These are phyloP conservation scores for Bolinopsis microptera DNA, from an alignment of 37 sponge, comb jelly and placozoan species.

Conservation along the genomic window DNA sequence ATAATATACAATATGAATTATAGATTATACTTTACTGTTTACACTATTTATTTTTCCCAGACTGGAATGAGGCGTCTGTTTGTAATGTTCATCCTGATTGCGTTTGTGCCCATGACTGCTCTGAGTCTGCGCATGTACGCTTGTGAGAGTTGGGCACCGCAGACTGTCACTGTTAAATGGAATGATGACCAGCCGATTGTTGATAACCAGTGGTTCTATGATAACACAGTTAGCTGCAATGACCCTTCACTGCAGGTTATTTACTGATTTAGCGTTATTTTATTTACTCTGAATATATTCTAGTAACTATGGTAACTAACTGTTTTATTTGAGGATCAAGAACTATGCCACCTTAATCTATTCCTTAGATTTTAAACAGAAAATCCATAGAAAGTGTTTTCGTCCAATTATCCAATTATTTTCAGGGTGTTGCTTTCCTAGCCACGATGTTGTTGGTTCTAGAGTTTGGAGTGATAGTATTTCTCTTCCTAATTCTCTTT, in stretches of 20 bases:
- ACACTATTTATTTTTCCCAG: too few species aligned
- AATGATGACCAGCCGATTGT: not conserved
- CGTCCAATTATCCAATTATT: too few species aligned
- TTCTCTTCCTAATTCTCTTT: constrained; percentile 45
- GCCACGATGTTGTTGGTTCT: constrained; percentile 44
- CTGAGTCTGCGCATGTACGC: constrained; percentile 17
- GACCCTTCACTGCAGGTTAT: constrained; percentile 6
- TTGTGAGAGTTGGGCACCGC: constrained; percentile 2
- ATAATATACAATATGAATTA: too few species aligned
- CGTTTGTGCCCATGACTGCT: constrained; percentile 47
- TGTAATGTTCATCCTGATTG: constrained; percentile 51
- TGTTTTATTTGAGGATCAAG: too few species aligned
- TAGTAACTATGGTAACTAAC: too few species aligned
- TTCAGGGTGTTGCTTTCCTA: constrained; percentile 38
- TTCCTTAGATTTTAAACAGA: too few species aligned
- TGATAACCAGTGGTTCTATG: constrained; percentile 54
- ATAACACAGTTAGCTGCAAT: constrained; percentile 49
- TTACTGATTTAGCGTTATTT: too few species aligned
- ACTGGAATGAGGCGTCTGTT: constrained; percentile 18
- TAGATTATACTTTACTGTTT: too few species aligned
- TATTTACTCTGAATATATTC: too few species aligned
- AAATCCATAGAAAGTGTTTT: too few species aligned
- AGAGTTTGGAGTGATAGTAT: constrained; percentile 34
- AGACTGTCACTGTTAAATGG: constrained; percentile 31
- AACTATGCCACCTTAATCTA: too few species aligned